Evolutionary conservation across 2,888 invertebrate species (phyloP), one percentile per base, ranked within the genome.

Genomic region (Hofmannophila pseudospretella): DNA sequence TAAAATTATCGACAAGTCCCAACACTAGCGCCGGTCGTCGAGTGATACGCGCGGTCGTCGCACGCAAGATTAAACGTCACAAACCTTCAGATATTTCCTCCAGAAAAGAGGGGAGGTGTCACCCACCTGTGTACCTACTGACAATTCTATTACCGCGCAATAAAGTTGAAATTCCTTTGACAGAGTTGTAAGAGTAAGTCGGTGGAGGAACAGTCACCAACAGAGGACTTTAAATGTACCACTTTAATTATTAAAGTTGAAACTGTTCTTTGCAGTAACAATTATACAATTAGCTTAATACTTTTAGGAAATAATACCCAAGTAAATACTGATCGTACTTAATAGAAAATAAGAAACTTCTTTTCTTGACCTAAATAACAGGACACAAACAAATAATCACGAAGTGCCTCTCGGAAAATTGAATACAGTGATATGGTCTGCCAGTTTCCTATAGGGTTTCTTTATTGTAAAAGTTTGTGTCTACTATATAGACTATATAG

Each of bases 51-150:
- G 74, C 74, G 69, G 69, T 76, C 71, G 78, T 74, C 70, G 68
- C 73, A 81, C 82, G 82, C 82, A 82, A 86, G 84, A 86, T 85
- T 85, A 86, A 85, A 85, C 80, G 85, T 85, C 85, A 85, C 79
- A 73, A 80, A 74, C 80, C 82, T 77, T 78, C 79, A 58, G 60
- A 60, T 63, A 67, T 56, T 62, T 58, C 59, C 49, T 32, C 26
- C 32, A 32, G 32, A 27, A 13, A 22, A 28, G 27, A 8, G n/a
- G 30, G 29, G 33, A 9, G 26, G 4, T 22, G 20, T 12, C 9
- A 13, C 7, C 51, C 41, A 62, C 58, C 56, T 57, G 51, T 51
- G 34, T 62, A 43, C 13, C 10, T 36, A 42, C 5, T 13, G 35
- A 32, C 47, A 48, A 30, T 51, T 48, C 47, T 73, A 68, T 45